phyloP scores from a whole-genome alignment of 2,797 vertebrate species.

The Hippocampus kuda region DNA sequence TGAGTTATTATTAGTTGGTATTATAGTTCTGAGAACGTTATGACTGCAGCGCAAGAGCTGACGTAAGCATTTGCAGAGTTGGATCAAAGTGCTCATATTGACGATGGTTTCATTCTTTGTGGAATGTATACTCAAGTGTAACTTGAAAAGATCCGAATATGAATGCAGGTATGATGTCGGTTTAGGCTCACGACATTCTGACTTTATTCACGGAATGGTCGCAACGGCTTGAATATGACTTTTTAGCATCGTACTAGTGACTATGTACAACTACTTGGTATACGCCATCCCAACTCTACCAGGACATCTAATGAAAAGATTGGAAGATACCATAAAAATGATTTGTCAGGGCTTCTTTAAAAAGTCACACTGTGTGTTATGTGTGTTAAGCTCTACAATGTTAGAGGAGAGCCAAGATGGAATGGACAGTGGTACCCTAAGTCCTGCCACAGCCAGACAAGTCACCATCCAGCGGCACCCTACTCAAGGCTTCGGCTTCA shows the following conservation, averaged over 20 bases:
- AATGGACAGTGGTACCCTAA: slow-evolving; percentile 94
- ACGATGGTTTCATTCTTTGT: not conserved
- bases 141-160: not conserved
- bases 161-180: not conserved
- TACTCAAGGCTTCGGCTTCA: slow-evolving; percentile 87
- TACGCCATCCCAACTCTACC: not conserved
- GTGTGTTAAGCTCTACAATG: slow-evolving; percentile 81
- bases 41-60: not conserved
- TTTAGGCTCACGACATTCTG: no score
- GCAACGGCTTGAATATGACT: not conserved
- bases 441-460: slow-evolving; percentile 83
- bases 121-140: not conserved
- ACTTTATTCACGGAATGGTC: not conserved
- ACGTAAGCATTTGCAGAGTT: not conserved
- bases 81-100: not conserved
- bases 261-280: not conserved
- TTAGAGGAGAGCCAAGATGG: slow-evolving; percentile 83
- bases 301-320: no score
- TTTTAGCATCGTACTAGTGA: not conserved
- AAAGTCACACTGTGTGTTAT: not conserved
- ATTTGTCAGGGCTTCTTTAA: not conserved
- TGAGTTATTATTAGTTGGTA: no score
- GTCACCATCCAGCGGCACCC: slow-evolving; percentile 87
- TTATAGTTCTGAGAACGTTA: no score
- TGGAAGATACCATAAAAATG: not conserved